Evolutionary conservation across 1,140 invertebrate genomes (phyloP), one percentile per base, ranked within the genome.

Genomic region (Drosophila nigrodunni): DNA sequence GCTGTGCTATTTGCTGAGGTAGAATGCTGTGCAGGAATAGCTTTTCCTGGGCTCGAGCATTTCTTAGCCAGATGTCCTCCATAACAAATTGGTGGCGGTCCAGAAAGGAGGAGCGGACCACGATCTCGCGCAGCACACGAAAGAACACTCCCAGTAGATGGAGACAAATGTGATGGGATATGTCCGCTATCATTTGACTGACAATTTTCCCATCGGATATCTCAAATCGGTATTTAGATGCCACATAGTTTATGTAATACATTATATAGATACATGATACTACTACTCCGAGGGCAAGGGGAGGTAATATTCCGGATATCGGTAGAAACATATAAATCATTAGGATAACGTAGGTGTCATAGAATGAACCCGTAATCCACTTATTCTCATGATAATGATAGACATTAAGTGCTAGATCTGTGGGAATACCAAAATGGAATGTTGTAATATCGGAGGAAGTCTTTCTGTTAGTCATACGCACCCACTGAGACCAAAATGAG

Each of bases 21-120:
- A 98, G 94, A 78, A 98, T 98, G 78, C 96, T 98, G 49, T 96
- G 94, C 87, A 98, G 95, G 1, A 98, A 94, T 81, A 96, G 95
- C 92, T 98, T 96, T 93, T 97, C 96, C 93, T 97, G 96, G 76
- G 96, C 95, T 74, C 96, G 96, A 78, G 97, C 96, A 86, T 95
- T 95, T 74, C 95, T 95, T 1, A 97, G 90, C 78, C 96, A 95
- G n/a, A 96, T 93, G 37, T 96, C 97, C 13, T 96, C 96, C 93
- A 97, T 96, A 4, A 98, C 95, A 81, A 95, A 98, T 46, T 96
- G 96, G 75, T 97, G 93, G 18, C 97, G 94, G 86, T 98, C 97
- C 9, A 98, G 93, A 91, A 98, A 98, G 3, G 97, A 97, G 70
- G 96, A 93, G 77, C 97, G 94, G 43, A 97, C 96, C 0, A 96